A percentile compares a stretch with the other conserved stretches of the same genome.
These are phyloP conservation scores for Taxidea taxus DNA, from an alignment of 2,113 vertebrate genomes.

Conservation along the genomic window DNA sequence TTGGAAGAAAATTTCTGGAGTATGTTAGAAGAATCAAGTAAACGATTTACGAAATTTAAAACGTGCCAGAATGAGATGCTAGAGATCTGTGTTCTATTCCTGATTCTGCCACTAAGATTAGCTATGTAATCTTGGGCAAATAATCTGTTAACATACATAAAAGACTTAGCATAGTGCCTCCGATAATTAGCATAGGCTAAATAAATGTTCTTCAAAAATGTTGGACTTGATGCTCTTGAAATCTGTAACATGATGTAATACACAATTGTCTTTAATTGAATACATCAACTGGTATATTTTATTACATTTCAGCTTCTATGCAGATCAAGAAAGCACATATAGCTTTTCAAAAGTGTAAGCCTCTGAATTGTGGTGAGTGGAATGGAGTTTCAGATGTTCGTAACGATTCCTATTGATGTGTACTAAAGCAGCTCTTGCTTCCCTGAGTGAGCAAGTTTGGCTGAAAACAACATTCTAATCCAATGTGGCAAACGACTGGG, in stretches of 20 bases:
- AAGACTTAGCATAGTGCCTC: not conserved
- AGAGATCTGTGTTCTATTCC: not conserved
- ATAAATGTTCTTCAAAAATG: not conserved
- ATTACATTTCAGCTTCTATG: not conserved
- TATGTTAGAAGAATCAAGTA: not conserved
- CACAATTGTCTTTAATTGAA: not conserved
- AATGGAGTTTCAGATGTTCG: not conserved
- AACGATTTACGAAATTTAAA: slow-evolving; percentile 23
- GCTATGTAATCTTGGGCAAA: not conserved
- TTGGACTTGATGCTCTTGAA: not conserved
- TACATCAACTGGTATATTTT: not conserved
- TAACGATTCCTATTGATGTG: slow-evolving; percentile 2
- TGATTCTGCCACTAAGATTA: slow-evolving; percentile 12
- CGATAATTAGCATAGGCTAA: not conserved
- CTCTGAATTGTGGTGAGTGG: not conserved
- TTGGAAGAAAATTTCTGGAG: not conserved
- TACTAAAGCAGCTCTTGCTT: not conserved
- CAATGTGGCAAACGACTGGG: not conserved
- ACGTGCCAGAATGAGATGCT: not conserved
- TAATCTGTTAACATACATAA: not conserved
- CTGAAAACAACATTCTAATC: not conserved
- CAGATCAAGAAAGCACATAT: not conserved
- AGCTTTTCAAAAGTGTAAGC: not conserved
- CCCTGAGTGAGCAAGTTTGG: not conserved
- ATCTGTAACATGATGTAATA: not conserved